Conservation (phyloP, 2,797 vertebrate genomes). For the Etheostoma nigrum region DNA sequence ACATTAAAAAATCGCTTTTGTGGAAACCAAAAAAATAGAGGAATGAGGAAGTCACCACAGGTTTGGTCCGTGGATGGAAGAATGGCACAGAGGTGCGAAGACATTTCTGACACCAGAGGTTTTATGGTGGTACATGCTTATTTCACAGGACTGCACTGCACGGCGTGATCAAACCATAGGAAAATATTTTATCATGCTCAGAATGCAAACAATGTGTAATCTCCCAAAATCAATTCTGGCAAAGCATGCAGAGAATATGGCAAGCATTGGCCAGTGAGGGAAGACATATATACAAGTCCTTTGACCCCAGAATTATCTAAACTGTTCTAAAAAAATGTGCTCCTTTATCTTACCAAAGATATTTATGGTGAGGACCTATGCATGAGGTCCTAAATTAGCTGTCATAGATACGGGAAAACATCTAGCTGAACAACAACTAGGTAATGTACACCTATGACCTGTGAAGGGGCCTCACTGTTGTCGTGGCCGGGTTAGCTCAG, state of each 20-base stretch:
- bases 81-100: constrained; percentile 63
- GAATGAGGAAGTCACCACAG: constrained; percentile 51
- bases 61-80: constrained; percentile 45
- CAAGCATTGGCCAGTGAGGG: constrained; percentile 31
- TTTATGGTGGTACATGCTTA: constrained; percentile 67
- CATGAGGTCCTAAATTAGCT: too few relatives aligned
- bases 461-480: too few relatives aligned
- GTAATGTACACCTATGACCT: too few relatives aligned
- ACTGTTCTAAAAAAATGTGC: constrained; percentile 37
- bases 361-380: not conserved
- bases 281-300: constrained; percentile 28
- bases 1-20: constrained; percentile 11
- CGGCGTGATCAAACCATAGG: constrained; percentile 54
- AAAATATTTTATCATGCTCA: constrained; percentile 68
- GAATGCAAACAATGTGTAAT: constrained; percentile 60
- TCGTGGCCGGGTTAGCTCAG: too few relatives aligned
- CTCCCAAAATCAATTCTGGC: constrained; percentile 46
- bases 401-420: too few relatives aligned
- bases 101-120: constrained; percentile 48
- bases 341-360: constrained; percentile 42
- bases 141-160: constrained; percentile 71
- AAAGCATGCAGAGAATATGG: constrained; percentile 64
- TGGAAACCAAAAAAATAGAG: constrained; percentile 18
- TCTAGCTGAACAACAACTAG: too few relatives aligned
- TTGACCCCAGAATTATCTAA: constrained; percentile 32